Evolutionary conservation across 2,797 vertebrate species (phyloP).

Genomic region (Falco cherrug): DNA sequence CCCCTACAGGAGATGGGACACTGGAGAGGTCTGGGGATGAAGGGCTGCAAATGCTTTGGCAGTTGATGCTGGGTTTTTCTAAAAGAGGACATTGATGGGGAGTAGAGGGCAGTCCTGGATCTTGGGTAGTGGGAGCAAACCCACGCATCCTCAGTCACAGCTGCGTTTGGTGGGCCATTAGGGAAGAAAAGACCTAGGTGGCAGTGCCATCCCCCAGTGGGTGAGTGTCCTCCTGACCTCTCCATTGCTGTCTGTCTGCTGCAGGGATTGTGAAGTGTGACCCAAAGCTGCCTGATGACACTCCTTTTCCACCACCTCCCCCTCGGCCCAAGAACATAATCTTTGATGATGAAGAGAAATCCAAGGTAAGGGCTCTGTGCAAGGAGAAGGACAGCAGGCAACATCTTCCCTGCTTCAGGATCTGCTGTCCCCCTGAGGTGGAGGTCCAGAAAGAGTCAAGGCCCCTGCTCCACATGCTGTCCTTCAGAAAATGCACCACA

Average conservation of each 20-base stretch:
- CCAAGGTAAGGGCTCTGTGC: constrained; percentile 83
- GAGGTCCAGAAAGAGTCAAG: background rate
- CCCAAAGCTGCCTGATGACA: constrained; percentile 88
- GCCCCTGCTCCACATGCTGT: background rate
- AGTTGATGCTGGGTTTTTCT: background rate
- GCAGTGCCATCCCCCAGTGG: background rate
- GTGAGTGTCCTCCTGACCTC: background rate
- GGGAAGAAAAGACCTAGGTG: background rate
- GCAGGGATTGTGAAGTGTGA: constrained; percentile 96
- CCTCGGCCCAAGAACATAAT: constrained; percentile 89
- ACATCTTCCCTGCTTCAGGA: background rate
- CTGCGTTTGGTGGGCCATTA: background rate
- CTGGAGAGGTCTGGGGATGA: background rate
- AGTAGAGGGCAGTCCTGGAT: background rate
- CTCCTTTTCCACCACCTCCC: constrained; percentile 81
- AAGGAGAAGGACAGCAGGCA: background rate
- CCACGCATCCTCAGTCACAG: background rate
- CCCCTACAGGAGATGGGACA: background rate
- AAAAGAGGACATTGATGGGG: background rate
- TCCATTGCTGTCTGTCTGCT: constrained; percentile 27
- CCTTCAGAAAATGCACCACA: background rate
- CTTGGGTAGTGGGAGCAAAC: background rate
- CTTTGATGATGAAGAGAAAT: constrained; percentile 98
- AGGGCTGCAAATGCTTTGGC: background rate
- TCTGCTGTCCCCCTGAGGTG: background rate